Conservation (phyloP, 2,888 invertebrate species). For the Rosalia funebris region DNA sequence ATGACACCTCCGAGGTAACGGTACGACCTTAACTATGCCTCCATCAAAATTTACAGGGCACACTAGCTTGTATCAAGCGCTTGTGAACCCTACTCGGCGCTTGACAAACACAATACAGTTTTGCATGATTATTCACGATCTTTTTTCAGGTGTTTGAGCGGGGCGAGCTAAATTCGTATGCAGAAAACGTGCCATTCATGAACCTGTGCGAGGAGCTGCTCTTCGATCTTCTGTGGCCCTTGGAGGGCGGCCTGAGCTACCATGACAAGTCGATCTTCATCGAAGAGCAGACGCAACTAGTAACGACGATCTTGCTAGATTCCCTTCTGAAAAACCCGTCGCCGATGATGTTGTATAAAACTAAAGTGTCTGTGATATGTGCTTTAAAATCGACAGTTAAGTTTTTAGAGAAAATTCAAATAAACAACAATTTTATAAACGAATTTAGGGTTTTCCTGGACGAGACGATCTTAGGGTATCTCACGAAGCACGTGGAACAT, state of each 20-base stretch:
- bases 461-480: conserved; percentile 45
- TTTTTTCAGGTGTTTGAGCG: conserved; percentile 70
- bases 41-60: background rate
- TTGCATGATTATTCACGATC: no score
- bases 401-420: conserved; percentile 46
- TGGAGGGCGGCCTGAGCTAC: conserved; percentile 51
- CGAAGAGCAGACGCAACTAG: conserved; percentile 55
- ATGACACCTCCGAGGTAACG: conserved; percentile 48
- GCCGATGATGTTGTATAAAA: conserved; percentile 51
- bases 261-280: conserved; percentile 55
- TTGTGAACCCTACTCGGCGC: no score
- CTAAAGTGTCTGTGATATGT: conserved; percentile 53
- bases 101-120: no score
- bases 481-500: conserved; percentile 46
- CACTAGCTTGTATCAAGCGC: no score
- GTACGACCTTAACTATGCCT: background rate
- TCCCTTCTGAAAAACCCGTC: conserved; percentile 47
- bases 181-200: conserved; percentile 64
- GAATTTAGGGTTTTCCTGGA: conserved; percentile 45
- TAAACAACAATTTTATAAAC: conserved; percentile 44
- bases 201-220: conserved; percentile 43
- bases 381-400: conserved; percentile 48
- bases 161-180: conserved; percentile 70
- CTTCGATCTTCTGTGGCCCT: conserved; percentile 47
- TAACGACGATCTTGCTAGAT: conserved; percentile 52